Percentiles rank a stretch among this genome's conserved stretches.
Conservation (phyloP, 2,888 invertebrate genomes). For the Erpobdella octoculata region DNA sequence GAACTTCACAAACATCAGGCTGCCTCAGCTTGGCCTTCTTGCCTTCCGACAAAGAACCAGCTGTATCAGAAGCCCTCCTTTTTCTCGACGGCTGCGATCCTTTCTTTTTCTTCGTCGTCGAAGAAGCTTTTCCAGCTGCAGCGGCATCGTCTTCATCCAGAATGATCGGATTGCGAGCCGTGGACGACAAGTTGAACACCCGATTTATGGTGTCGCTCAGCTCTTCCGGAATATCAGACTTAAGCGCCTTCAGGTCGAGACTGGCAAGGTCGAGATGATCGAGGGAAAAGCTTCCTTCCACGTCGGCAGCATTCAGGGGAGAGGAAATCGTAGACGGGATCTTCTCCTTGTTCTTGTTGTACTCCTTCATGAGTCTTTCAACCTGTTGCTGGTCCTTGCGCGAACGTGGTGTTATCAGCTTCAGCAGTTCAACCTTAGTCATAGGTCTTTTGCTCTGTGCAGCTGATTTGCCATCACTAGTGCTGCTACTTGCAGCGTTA, state of each 20-base stretch:
- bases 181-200: not conserved
- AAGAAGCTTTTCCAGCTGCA: too few relatives aligned
- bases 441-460: not conserved
- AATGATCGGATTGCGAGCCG: not conserved
- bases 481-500: not conserved
- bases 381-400: not conserved
- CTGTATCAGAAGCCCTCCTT: not conserved
- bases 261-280: constrained; percentile 10
- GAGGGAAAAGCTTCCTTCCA: not conserved
- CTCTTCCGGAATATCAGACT: constrained; percentile 8
- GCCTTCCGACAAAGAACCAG: not conserved
- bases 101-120: too few relatives aligned
- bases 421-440: not conserved
- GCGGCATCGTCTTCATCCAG: constrained; percentile 1
- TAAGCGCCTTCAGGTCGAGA: constrained; percentile 10
- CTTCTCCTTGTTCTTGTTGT: not conserved
- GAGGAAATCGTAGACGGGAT: not conserved
- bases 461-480: not conserved
- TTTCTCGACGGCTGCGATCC: not conserved
- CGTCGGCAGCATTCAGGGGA: not conserved
- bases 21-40: not conserved
- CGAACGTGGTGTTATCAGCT: constrained; percentile 4
- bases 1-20: not conserved
- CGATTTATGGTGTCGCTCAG: not conserved
- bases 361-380: constrained; percentile 7